Base-by-base conservation (phyloP, 2,888 invertebrate species). In the Myopa tessellatipennis region DNA sequence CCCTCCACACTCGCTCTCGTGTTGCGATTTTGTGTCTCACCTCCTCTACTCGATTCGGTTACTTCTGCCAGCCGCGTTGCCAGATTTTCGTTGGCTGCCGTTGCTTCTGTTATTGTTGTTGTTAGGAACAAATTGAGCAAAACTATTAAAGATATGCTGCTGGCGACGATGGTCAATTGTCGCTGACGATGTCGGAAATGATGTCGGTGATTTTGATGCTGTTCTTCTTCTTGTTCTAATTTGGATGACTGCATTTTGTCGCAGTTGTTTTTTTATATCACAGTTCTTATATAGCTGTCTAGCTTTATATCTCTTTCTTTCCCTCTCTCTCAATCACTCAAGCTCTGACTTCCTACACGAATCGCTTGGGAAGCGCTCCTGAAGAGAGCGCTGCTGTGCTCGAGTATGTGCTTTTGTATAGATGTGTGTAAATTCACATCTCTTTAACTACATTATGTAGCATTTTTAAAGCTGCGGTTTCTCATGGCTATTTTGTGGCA, bases 11-110 rank as follows among this genome's bases (percentile, higher is more conserved):
- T 14, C 36, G 2, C 76, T 83, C 82, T 65, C 6, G 14, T 12
- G 65, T 34, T 36, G 26, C 34, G 36, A 38, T 38, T 34, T 36
- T 26, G 65, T 65, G 84, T 83, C 83, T 84, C 26, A 26, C 26
- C 83, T 84, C 76, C 7, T 82, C 77, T 65, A 77, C 70, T 63
- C 65, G 45, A 45, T 16, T 65, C 65, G 10, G 16, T 10, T 7
- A 12, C 65, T 34, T 78, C 38, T 16, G 4, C 10, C 34, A 65
- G 36, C 38, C 34, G 76, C 68, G 77, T 77, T 72, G 81, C 75
- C 79, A 80, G 78, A 74, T 81, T 81, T 77, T 83, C 83, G 82
- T 83, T 82, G 81, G 83, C 82, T 76, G 75, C 61, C 69, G 34
- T 69, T 45, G 69, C 26, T 58, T 36, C 14, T 74, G 45, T 63